These are phyloP conservation scores for Lasius platythorax DNA, from an alignment of 2,888 invertebrate genomes.

Conservation along the genomic window DNA sequence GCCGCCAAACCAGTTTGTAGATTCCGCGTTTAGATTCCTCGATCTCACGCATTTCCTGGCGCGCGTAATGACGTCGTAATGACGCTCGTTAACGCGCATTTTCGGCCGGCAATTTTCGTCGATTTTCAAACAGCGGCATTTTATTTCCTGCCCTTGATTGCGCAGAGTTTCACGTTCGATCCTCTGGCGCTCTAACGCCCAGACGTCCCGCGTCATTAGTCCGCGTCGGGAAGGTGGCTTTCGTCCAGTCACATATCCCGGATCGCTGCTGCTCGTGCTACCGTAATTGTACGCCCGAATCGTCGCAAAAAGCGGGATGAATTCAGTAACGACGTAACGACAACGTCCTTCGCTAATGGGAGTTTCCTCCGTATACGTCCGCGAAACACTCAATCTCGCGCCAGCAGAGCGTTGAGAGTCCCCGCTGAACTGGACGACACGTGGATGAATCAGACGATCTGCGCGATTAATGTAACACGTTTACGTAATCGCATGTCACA, in stretches of 20 bases:
- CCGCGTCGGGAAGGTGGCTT: constrained; percentile 46
- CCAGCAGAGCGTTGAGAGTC: background rate
- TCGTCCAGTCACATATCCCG: constrained; percentile 33
- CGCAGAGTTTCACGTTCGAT: constrained; percentile 52
- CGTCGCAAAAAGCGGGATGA: constrained; percentile 69
- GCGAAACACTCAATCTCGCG: constrained; percentile 41
- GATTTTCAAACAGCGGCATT: constrained; percentile 45
- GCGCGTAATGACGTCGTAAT: constrained; percentile 29
- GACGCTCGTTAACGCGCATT: constrained; percentile 40
- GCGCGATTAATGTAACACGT: background rate
- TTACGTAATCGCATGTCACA: background rate
- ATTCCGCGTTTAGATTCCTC: constrained; percentile 35
- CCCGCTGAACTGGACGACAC: constrained; percentile 8
- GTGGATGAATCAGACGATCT: background rate
- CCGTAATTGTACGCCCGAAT: constrained; percentile 58
- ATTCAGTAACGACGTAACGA: constrained; percentile 73
- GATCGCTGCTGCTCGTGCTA: constrained; percentile 53
- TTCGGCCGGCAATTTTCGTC: constrained; percentile 27
- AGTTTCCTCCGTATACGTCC: constrained; percentile 42
- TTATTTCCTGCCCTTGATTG: constrained; percentile 57
- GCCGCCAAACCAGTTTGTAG: constrained; percentile 49
- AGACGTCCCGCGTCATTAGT: constrained; percentile 68
- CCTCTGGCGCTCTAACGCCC: constrained; percentile 44
- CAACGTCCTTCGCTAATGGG: constrained; percentile 69
- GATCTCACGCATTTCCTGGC: constrained; percentile 39